Conservation (phyloP, 2,888 invertebrate genomes). For the Temnothorax ravouxi region DNA sequence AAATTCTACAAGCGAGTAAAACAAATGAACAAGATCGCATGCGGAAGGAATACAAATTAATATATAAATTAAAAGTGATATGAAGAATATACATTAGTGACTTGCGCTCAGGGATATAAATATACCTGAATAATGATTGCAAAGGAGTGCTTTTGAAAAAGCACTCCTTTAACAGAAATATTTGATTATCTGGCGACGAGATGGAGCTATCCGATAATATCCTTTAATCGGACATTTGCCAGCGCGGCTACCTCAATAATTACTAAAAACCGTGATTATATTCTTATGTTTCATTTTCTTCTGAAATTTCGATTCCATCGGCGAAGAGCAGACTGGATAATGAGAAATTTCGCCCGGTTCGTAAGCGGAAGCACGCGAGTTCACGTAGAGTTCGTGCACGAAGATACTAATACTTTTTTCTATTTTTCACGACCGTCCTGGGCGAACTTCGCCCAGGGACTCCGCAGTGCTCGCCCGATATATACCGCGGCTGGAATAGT, state of each 20-base stretch:
- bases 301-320: conserved; percentile 48
- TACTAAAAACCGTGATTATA: conserved; percentile 26
- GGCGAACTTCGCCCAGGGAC: conserved; percentile 44
- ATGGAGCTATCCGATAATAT: conserved; percentile 2
- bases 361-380: conserved; percentile 54
- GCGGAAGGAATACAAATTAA: conserved; percentile 3
- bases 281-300: conserved; percentile 19
- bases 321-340: conserved; percentile 42
- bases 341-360: conserved; percentile 48
- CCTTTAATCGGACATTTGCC: background rate
- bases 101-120: background rate
- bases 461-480: conserved; percentile 52
- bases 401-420: conserved; percentile 56
- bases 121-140: background rate
- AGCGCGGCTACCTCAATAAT: background rate
- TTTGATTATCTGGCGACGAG: background rate
- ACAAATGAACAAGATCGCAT: background rate
- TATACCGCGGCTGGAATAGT: conserved; percentile 50
- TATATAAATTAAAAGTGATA: background rate
- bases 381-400: conserved; percentile 56
- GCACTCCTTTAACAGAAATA: background rate
- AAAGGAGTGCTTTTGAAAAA: background rate
- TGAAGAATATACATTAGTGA: background rate
- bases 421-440: conserved; percentile 51
- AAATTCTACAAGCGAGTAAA: background rate